phyloP scores from a whole-genome alignment of 1,140 invertebrate genomes.

The Halictus rubicundus region DNA sequence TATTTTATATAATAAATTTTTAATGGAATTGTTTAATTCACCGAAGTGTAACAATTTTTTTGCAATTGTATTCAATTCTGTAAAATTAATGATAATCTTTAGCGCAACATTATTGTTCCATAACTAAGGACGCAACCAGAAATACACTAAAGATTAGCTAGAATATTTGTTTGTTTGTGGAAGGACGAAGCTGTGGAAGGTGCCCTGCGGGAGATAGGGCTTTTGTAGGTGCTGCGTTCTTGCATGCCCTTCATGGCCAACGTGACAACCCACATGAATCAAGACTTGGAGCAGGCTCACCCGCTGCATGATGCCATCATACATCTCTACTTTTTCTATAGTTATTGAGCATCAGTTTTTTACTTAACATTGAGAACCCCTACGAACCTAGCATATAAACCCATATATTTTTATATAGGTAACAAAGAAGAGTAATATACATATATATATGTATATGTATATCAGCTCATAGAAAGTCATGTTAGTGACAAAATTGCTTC shows the following conservation, averaged over 20 bases:
- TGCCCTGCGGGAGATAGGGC: constrained; percentile 90
- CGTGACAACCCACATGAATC: constrained; percentile 64
- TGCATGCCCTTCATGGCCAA: constrained; percentile 67
- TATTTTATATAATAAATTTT: constrained; percentile 1
- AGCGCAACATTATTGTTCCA: constrained; percentile 43
- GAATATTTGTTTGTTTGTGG: constrained; percentile 78
- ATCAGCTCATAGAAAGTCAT: constrained; percentile 17
- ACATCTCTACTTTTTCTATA: constrained; percentile 56
- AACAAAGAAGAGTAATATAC: constrained; percentile 21
- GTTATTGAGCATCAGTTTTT: constrained; percentile 39
- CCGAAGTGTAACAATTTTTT: background rate
- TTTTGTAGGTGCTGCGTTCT: constrained; percentile 82
- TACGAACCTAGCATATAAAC: constrained; percentile 52
- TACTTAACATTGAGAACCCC: constrained; percentile 31
- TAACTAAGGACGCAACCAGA: constrained; percentile 64
- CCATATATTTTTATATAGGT: constrained; percentile 56
- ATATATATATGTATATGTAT: constrained; percentile 27
- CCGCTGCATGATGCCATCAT: constrained; percentile 69
- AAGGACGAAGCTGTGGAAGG: constrained; percentile 92
- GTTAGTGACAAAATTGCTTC: constrained; percentile 5
- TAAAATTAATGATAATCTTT: constrained; percentile 28
- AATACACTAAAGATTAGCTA: constrained; percentile 75
- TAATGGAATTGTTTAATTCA: background rate
- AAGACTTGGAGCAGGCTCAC: constrained; percentile 62
- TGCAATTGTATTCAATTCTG: constrained; percentile 21